A percentile compares a stretch with the other conserved stretches of the same genome.
Conservation (phyloP, 2,888 invertebrate species). For the Drosophila ochracea region DNA sequence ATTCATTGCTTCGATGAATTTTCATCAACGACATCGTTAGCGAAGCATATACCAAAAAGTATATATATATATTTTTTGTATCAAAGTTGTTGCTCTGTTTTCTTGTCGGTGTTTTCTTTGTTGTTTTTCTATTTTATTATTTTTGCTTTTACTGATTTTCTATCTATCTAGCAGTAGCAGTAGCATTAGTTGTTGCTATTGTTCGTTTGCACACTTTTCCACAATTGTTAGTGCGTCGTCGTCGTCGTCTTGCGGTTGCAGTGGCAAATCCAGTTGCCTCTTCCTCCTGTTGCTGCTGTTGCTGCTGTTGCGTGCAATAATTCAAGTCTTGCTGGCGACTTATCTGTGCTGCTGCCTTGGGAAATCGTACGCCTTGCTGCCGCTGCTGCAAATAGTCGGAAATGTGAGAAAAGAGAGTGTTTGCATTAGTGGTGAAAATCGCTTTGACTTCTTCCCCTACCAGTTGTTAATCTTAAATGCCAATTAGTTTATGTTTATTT, state of each 20-base stretch:
- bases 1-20: slow-evolving; percentile 82
- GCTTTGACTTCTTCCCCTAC: not conserved
- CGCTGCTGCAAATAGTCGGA: slow-evolving; percentile 66
- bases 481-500: not conserved
- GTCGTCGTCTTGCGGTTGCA: slow-evolving; percentile 59
- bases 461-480: not conserved
- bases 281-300: slow-evolving; percentile 39
- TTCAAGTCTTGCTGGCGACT: slow-evolving; percentile 84
- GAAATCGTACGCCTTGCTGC: slow-evolving; percentile 76
- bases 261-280: slow-evolving; percentile 38
- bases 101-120: slow-evolving; percentile 11
- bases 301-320: slow-evolving; percentile 78
- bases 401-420: slow-evolving; percentile 44
- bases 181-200: slow-evolving; percentile 55
- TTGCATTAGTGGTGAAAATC: slow-evolving; percentile 61
- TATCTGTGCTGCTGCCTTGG: slow-evolving; percentile 78
- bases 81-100: slow-evolving; percentile 41
- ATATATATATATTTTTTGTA: slow-evolving; percentile 36
- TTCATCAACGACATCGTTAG: slow-evolving; percentile 82
- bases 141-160: slow-evolving; percentile 59
- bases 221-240: slow-evolving; percentile 74
- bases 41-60: slow-evolving; percentile 74
- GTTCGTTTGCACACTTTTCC: slow-evolving; percentile 77
- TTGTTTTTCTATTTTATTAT: slow-evolving; percentile 27
- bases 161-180: slow-evolving; percentile 38